Conservation (phyloP, 2,797 vertebrate species). For the Peromyscus aztecus region DNA sequence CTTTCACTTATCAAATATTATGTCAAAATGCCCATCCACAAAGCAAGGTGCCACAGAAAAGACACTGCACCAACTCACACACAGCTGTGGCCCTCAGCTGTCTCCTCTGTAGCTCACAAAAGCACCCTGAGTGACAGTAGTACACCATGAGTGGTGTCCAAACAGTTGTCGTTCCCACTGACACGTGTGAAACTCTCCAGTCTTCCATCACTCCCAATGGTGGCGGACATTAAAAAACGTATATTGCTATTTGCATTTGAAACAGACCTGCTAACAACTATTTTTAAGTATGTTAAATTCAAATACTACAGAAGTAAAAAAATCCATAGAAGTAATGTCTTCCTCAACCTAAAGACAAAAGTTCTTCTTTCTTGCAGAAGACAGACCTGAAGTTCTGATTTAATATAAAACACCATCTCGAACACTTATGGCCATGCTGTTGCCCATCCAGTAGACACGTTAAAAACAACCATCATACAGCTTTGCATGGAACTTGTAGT, state of each 20-base stretch:
- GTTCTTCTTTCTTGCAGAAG: too few species aligned
- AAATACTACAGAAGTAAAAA: not conserved
- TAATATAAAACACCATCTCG: not conserved
- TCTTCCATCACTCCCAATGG: not conserved
- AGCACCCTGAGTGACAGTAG: not conserved
- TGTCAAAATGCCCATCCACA: not conserved
- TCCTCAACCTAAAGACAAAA: not conserved
- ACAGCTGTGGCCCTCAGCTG: too few species aligned
- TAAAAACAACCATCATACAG: not conserved
- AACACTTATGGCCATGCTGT: not conserved
- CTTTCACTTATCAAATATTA: not conserved
- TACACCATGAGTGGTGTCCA: not conserved
- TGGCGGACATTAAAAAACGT: not conserved
- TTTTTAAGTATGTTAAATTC: conserved; percentile 24
- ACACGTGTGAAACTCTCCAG: not conserved
- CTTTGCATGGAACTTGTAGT: not conserved
- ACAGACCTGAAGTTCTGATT: too few species aligned
- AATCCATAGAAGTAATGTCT: not conserved
- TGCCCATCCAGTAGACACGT: not conserved
- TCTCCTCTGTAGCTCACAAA: not conserved
- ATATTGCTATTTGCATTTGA: not conserved
- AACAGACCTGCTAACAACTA: conserved; percentile 21
- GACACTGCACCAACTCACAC: not conserved
- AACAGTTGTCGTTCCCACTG: not conserved
- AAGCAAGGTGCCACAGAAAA: not conserved